Percentiles rank a stretch among this genome's conserved stretches.
Conservation (phyloP, 2,113 vertebrate genomes). For the Plecotus auritus region DNA sequence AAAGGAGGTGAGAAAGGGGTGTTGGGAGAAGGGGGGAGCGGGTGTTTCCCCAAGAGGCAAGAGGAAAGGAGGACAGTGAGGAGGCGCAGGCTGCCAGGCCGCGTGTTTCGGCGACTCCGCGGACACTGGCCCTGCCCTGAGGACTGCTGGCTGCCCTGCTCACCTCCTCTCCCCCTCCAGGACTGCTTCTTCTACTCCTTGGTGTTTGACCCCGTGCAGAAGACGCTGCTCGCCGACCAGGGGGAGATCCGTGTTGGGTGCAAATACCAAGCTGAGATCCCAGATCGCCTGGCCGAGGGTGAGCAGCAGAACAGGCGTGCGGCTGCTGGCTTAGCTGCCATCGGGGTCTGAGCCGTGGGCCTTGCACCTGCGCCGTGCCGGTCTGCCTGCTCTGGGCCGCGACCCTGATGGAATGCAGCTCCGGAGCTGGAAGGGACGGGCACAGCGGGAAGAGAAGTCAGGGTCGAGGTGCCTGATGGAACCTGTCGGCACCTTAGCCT, state of each 20-base stretch:
- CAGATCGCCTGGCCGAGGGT: constrained; percentile 91
- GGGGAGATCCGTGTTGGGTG: constrained; percentile 94
- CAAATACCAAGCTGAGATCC: constrained; percentile 95
- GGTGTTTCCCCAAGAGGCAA: not conserved
- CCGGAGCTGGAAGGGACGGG: not conserved
- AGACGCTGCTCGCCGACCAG: constrained; percentile 93
- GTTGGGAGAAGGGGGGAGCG: not conserved
- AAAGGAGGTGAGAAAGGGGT: constrained; percentile 88
- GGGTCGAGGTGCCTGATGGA: not conserved
- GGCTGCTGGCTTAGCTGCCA: not conserved
- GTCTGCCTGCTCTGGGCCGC: not conserved
- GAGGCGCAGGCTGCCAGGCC: not conserved
- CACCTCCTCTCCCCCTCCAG: constrained; percentile 68
- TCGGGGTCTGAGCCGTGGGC: not conserved
- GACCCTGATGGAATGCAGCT: not conserved
- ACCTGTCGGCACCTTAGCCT: not conserved
- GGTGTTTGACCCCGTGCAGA: constrained; percentile 95
- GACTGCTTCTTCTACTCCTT: constrained; percentile 96
- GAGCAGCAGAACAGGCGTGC: not conserved
- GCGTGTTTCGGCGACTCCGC: no score
- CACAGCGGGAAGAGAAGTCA: not conserved
- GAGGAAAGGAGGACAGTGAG: not conserved
- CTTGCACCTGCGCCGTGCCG: no score
- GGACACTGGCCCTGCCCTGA: not conserved
- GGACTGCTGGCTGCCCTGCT: not conserved